phyloP scores from a whole-genome alignment of 1,140 invertebrate genomes.

The Grapholita molesta region DNA sequence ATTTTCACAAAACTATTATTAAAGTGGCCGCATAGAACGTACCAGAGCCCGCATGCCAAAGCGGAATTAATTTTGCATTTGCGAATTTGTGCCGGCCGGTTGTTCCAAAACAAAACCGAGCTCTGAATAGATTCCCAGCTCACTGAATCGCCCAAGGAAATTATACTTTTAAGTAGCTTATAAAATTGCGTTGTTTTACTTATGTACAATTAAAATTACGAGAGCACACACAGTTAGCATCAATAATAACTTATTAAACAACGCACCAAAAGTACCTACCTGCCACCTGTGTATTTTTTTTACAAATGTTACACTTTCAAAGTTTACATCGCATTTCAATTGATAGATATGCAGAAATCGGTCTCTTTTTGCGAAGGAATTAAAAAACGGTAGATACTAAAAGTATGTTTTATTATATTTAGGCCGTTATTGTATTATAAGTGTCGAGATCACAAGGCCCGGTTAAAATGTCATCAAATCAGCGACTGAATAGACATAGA shows the following conservation, averaged over 20 bases:
- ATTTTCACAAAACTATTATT: not conserved
- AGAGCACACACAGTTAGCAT: not conserved
- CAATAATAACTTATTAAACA: not conserved
- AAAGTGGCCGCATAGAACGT: not conserved
- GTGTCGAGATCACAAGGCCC: too few relatives aligned
- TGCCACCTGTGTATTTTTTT: too few relatives aligned
- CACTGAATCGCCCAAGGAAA: not conserved
- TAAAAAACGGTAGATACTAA: too few relatives aligned
- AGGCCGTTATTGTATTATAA: too few relatives aligned
- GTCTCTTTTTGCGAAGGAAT: too few relatives aligned
- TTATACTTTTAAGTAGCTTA: not conserved
- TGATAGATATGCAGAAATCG: too few relatives aligned
- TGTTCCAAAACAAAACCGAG: not conserved
- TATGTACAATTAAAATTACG: not conserved
- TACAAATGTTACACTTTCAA: too few relatives aligned
- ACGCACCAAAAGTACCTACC: too few relatives aligned
- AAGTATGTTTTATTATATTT: too few relatives aligned
- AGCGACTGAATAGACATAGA: too few relatives aligned
- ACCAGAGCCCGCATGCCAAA: conserved; percentile 6
- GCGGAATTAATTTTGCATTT: conserved; percentile 10
- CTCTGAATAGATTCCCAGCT: not conserved
- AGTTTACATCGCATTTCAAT: too few relatives aligned
- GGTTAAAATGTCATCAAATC: too few relatives aligned
- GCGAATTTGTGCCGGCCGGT: conserved; percentile 1
- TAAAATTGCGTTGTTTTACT: not conserved